Conservation (phyloP, 1,140 invertebrate species). For the Aporrectodea caliginosa region DNA sequence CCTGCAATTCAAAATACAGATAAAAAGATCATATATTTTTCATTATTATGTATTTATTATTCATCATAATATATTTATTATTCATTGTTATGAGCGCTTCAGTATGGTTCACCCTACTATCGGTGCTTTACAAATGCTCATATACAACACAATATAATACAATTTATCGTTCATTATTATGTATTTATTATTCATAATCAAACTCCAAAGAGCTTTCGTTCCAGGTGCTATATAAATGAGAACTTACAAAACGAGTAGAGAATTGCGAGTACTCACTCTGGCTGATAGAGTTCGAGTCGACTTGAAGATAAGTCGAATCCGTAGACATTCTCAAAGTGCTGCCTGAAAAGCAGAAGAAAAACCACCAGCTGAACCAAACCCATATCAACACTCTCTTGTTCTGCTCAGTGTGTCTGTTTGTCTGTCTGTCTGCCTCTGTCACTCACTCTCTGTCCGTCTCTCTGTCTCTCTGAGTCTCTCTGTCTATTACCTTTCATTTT, state of each 20-base stretch:
- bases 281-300: constrained; percentile 13
- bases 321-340: constrained; percentile 14
- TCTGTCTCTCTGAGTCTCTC: not conserved
- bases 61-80: no score
- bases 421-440: not conserved
- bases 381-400: not conserved
- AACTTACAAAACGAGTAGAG: not conserved
- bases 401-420: not conserved
- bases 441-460: not conserved
- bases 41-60: no score
- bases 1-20: not conserved
- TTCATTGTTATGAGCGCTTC: no score
- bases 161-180: no score
- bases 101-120: no score
- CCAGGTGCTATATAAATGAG: no score
- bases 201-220: no score
- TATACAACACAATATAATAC: no score
- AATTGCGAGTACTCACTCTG: not conserved
- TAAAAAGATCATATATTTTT: not conserved
- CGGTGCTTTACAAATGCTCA: no score
- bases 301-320: constrained; percentile 17
- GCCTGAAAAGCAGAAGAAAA: constrained; percentile 9
- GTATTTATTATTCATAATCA: no score
- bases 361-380: not conserved
- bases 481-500: not conserved